Conservation (phyloP, 2,113 vertebrate species). For the Barbus barbus region DNA sequence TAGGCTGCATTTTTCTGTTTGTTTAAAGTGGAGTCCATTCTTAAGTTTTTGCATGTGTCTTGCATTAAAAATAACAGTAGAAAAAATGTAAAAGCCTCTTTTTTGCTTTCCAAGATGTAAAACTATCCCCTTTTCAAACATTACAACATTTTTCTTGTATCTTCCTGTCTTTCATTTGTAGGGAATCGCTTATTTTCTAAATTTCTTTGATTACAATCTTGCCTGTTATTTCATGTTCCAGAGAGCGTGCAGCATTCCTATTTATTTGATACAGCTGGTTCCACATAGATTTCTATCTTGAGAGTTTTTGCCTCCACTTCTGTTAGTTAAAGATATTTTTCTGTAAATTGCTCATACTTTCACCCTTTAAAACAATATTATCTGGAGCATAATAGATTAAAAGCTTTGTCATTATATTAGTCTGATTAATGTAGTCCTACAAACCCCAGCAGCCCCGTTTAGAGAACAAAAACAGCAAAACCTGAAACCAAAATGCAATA, state of each 20-base stretch:
- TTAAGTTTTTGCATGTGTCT: neutral
- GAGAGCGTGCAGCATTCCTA: neutral
- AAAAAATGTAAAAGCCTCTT: too few species aligned
- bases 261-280: too few species aligned
- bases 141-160: neutral
- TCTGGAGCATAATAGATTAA: neutral
- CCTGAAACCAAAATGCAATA: neutral
- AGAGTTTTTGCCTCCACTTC: too few species aligned
- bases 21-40: neutral
- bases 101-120: neutral
- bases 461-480: neutral
- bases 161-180: neutral
- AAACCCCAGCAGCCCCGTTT: neutral
- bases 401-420: neutral
- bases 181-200: neutral
- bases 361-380: constrained; percentile 1
- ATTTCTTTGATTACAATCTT: neutral
- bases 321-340: neutral
- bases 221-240: constrained; percentile 6
- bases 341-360: neutral
- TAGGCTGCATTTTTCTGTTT: neutral
- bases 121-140: neutral
- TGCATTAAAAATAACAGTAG: neutral
- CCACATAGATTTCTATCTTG: too few species aligned
- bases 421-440: neutral